phyloP scores from a whole-genome alignment of 2,888 invertebrate genomes.

The Trissolcus japonicus region DNA sequence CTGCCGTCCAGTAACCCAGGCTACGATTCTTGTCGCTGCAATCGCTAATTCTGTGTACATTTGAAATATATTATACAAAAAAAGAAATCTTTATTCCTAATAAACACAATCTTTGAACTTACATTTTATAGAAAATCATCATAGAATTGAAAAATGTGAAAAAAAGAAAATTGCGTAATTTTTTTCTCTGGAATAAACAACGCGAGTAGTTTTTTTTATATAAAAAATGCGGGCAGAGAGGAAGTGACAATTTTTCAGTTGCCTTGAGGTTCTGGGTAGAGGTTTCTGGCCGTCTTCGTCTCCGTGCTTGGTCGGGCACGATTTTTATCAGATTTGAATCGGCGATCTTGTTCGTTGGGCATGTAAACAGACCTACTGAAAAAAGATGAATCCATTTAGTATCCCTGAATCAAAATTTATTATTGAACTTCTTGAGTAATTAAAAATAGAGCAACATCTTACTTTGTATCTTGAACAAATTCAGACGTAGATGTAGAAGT shows the following conservation, averaged over 20 bases:
- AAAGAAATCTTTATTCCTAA: conserved; percentile 46
- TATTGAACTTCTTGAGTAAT: no score
- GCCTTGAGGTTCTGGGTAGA: no score
- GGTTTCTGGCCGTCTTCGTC: no score
- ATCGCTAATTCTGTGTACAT: conserved; percentile 60
- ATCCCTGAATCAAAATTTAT: background rate
- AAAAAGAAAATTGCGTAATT: conserved; percentile 11
- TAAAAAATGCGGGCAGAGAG: no score
- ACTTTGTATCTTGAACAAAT: conserved; percentile 52
- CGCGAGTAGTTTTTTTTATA: no score
- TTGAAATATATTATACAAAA: conserved; percentile 35
- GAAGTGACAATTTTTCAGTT: no score
- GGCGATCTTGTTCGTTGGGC: no score
- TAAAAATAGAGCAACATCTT: conserved; percentile 5
- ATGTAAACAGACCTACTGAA: no score
- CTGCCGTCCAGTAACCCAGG: conserved; percentile 58
- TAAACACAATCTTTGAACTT: conserved; percentile 41
- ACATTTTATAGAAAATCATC: conserved; percentile 35
- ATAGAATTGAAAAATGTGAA: conserved; percentile 1
- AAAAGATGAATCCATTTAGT: no score
- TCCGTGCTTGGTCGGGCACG: no score
- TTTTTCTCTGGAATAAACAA: no score
- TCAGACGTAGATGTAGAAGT: conserved; percentile 44
- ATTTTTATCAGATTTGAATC: no score
- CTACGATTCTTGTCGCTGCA: conserved; percentile 72